Percentiles rank a stretch among this genome's conserved stretches.
phyloP scores from a whole-genome alignment of 2,797 vertebrate species.

The Ptychobarbus kaznakovi region DNA sequence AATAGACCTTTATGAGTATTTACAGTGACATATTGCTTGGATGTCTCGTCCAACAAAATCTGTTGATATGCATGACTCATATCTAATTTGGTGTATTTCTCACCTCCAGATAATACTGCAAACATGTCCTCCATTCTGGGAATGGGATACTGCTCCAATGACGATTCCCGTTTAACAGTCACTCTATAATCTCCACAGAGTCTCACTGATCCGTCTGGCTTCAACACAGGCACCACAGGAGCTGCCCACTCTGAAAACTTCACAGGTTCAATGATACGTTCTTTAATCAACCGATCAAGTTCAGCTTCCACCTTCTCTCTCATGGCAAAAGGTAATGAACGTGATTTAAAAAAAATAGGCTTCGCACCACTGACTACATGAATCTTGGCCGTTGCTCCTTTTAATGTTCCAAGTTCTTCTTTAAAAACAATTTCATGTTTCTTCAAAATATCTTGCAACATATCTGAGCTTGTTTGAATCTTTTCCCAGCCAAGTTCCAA shows the following conservation, averaged over 20 bases:
- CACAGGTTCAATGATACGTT: neutral
- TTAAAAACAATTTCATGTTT: slow-evolving; percentile 1
- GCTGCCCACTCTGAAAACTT: slow-evolving; percentile 31
- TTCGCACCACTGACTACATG: neutral
- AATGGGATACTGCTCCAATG: neutral
- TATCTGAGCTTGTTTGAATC: neutral
- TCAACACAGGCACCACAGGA: neutral
- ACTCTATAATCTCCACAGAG: neutral
- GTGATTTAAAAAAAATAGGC: neutral
- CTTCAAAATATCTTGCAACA: neutral
- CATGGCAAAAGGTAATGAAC: slow-evolving; percentile 17
- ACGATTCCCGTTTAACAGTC: neutral
- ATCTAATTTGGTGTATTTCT: neutral
- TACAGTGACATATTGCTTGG: neutral
- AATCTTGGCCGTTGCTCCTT: slow-evolving; percentile 6
- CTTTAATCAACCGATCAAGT: neutral
- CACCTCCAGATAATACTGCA: neutral
- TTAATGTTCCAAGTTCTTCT: neutral
- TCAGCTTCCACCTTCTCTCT: slow-evolving; percentile 23
- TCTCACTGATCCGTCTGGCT: neutral
- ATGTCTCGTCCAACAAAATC: neutral
- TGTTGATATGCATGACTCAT: neutral
- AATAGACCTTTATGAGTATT: too few species aligned
- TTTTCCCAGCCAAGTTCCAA: neutral
- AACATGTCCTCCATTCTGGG: neutral